Conservation (phyloP, 2,888 invertebrate genomes). For the Campaea margaritaria region DNA sequence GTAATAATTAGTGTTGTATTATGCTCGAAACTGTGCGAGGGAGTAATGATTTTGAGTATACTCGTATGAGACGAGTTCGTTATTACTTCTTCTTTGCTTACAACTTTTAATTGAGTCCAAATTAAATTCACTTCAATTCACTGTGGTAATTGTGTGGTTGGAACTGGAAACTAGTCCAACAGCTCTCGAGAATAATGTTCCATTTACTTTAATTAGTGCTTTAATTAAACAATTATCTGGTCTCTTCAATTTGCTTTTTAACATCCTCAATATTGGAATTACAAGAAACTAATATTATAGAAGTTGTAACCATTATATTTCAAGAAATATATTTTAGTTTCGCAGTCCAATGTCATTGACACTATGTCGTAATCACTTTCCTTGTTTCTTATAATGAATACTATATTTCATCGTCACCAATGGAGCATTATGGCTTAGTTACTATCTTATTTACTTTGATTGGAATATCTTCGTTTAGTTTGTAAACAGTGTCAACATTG, state of each 20-base stretch:
- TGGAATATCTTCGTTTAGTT: slow-evolving; percentile 1
- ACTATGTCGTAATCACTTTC: neutral
- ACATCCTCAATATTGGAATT: too few species aligned
- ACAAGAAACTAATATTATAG: too few species aligned
- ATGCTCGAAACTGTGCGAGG: slow-evolving; percentile 57
- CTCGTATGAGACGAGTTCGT: slow-evolving; percentile 44
- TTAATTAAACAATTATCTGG: slow-evolving; percentile 19
- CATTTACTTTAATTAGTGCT: slow-evolving; percentile 22
- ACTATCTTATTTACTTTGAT: neutral
- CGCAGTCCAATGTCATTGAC: neutral
- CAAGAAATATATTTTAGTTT: neutral
- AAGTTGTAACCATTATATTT: neutral
- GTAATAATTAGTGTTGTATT: slow-evolving; percentile 68
- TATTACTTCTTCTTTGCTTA: slow-evolving; percentile 41
- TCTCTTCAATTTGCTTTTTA: neutral
- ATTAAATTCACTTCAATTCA: slow-evolving; percentile 31
- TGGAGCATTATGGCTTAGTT: neutral
- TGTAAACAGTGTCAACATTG: slow-evolving; percentile 30
- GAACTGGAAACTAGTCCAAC: slow-evolving; percentile 27
- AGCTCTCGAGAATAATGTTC: slow-evolving; percentile 27
- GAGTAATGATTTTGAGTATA: slow-evolving; percentile 59
- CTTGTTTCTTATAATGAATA: neutral
- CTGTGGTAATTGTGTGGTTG: slow-evolving; percentile 25
- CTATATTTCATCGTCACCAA: too few species aligned
- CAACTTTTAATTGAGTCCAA: slow-evolving; percentile 42